A percentile compares a stretch with the other conserved stretches of the same genome.
Evolutionary conservation across 1,140 invertebrate species (phyloP).

Genomic region (Tetragonula clypearis): DNA sequence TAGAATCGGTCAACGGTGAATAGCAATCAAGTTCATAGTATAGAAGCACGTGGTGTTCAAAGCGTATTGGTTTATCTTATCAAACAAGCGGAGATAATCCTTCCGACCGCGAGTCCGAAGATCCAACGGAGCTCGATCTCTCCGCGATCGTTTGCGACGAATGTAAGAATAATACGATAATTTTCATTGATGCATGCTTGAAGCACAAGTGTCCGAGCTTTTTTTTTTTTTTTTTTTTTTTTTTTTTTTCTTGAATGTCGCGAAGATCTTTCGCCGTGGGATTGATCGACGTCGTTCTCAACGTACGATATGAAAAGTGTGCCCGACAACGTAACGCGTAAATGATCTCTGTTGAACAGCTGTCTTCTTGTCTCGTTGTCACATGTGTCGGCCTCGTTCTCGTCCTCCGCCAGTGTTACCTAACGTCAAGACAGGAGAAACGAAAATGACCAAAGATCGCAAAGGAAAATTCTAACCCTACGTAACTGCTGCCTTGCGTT

Average conservation of each 20-base stretch:
- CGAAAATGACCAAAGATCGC: constrained; percentile 57
- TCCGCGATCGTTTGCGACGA: background rate
- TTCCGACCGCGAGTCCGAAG: background rate
- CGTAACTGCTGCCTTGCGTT: constrained; percentile 2
- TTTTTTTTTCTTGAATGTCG: background rate
- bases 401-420: background rate
- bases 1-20: background rate
- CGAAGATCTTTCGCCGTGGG: background rate
- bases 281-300: constrained; percentile 10
- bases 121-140: constrained; percentile 19
- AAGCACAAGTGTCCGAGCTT: background rate
- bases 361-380: constrained; percentile 22
- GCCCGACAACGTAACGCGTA: background rate
- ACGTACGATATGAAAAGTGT: background rate
- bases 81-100: background rate
- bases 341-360: constrained; percentile 27
- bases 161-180: constrained; percentile 14
- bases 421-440: background rate
- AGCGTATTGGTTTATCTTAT: constrained; percentile 19
- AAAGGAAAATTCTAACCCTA: constrained; percentile 1
- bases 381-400: background rate
- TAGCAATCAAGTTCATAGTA: constrained; percentile 14
- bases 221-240: background rate
- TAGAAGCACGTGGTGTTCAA: constrained; percentile 44
- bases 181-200: constrained; percentile 1